Conservation (phyloP, 1,140 invertebrate species). For the Bathynomus jamesi region DNA sequence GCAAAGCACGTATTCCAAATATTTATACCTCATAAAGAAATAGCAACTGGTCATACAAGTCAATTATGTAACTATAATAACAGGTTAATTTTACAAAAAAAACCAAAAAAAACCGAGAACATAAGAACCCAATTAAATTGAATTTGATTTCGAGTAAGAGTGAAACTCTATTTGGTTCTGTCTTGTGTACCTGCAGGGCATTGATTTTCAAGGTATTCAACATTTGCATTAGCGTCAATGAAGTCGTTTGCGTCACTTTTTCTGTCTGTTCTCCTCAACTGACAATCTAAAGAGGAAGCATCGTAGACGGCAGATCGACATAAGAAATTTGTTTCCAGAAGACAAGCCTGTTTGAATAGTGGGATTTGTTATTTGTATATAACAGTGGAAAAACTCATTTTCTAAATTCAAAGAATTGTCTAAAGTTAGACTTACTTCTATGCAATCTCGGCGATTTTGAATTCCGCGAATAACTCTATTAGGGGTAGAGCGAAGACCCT, state of each 20-base stretch:
- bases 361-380: too few species aligned
- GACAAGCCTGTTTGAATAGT: constrained; percentile 3
- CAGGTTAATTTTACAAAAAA: neutral
- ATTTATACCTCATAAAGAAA: neutral
- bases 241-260: constrained; percentile 43
- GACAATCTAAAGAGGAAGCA: constrained; percentile 45
- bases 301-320: constrained; percentile 48
- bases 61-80: neutral
- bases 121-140: neutral
- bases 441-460: neutral
- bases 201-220: constrained; percentile 49
- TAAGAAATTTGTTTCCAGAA: constrained; percentile 34
- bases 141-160: too few species aligned
- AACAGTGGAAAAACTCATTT: too few species aligned
- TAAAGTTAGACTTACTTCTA: neutral
- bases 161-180: neutral
- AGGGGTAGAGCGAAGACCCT: constrained; percentile 1
- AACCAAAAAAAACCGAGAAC: neutral
- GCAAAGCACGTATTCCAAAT: neutral
- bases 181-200: constrained; percentile 43
- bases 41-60: neutral
- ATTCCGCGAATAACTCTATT: neutral
- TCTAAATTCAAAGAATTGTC: too few species aligned
- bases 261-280: constrained; percentile 44
- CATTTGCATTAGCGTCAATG: constrained; percentile 42